Percentiles rank a stretch among this genome's conserved stretches.
These are phyloP conservation scores for Xerus rutilus DNA, from an alignment of 2,797 vertebrate genomes.

Conservation along the genomic window DNA sequence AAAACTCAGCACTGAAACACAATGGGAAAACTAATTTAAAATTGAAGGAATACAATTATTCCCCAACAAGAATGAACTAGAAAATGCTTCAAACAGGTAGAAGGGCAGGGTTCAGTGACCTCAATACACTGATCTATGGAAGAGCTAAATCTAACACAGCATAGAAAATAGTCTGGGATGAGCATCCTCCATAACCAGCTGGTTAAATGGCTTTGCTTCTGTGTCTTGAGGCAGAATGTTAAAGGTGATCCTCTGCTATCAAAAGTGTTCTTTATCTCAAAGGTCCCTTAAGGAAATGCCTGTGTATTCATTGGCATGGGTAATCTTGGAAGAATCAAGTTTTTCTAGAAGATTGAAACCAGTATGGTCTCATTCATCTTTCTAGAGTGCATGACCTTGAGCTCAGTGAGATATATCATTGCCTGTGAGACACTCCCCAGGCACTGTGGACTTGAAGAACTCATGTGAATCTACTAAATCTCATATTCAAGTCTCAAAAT, in stretches of 20 bases:
- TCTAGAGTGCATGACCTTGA: slow-evolving; percentile 53
- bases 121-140: slow-evolving; percentile 51
- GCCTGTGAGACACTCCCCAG: not conserved
- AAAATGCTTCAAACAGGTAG: slow-evolving; percentile 50
- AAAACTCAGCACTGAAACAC: slow-evolving; percentile 62
- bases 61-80: not conserved
- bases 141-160: slow-evolving; percentile 30
- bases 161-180: not conserved
- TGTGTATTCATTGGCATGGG: not conserved
- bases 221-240: slow-evolving; percentile 33
- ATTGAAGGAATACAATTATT: slow-evolving; percentile 53
- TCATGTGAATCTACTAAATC: not conserved
- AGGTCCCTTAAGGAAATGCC: slow-evolving; percentile 26
- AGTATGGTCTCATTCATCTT: slow-evolving; percentile 48
- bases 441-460: not conserved
- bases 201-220: slow-evolving; percentile 46
- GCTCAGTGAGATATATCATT: not conserved
- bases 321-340: slow-evolving; percentile 38
- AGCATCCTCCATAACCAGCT: not conserved
- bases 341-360: slow-evolving; percentile 52
- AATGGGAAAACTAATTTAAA: slow-evolving; percentile 66
- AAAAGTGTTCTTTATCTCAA: slow-evolving; percentile 22
- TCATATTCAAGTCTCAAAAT: not conserved
- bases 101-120: slow-evolving; percentile 65
- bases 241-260: slow-evolving; percentile 10